These are phyloP conservation scores for Gobio occitaniae DNA, from an alignment of 2,797 vertebrate species.

Conservation along the genomic window DNA sequence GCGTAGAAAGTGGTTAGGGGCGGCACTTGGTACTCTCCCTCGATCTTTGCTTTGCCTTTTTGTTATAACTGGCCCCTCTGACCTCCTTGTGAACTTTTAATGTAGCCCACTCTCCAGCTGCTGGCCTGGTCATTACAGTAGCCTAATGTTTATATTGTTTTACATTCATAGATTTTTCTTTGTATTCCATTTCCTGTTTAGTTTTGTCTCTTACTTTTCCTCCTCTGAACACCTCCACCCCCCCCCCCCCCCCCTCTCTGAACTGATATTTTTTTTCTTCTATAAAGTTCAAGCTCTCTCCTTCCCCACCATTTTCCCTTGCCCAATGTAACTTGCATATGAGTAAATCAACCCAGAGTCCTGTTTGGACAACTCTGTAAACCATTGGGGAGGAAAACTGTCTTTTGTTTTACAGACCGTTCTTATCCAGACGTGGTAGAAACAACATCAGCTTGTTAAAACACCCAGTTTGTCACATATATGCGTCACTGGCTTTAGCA, in stretches of 20 bases:
- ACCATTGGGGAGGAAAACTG: neutral
- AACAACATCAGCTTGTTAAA: constrained; percentile 52
- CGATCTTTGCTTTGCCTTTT: constrained; percentile 30
- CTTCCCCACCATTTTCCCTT: neutral
- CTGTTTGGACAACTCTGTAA: constrained; percentile 49
- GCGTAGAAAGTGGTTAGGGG: neutral
- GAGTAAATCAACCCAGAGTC: neutral
- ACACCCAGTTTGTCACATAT: constrained; percentile 17
- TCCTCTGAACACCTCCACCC: neutral
- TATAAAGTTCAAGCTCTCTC: neutral
- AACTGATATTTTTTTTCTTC: neutral
- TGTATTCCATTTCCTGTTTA: constrained; percentile 6
- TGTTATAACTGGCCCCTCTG: constrained; percentile 56
- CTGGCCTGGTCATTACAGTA: constrained; percentile 5
- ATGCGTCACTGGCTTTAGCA: constrained; percentile 15
- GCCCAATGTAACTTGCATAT: neutral
- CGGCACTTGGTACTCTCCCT: neutral
- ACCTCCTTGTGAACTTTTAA: constrained; percentile 38
- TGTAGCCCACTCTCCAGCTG: constrained; percentile 20
- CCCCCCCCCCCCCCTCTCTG: no score
- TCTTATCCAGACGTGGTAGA: constrained; percentile 49
- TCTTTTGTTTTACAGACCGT: constrained; percentile 30
- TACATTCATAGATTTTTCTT: neutral
- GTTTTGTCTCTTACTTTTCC: neutral
- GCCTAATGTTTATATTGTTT: constrained; percentile 10